Evolutionary conservation across 2,888 invertebrate species (phyloP), one percentile per base, ranked within the genome.

Genomic region (Adelognathus sp.): DNA sequence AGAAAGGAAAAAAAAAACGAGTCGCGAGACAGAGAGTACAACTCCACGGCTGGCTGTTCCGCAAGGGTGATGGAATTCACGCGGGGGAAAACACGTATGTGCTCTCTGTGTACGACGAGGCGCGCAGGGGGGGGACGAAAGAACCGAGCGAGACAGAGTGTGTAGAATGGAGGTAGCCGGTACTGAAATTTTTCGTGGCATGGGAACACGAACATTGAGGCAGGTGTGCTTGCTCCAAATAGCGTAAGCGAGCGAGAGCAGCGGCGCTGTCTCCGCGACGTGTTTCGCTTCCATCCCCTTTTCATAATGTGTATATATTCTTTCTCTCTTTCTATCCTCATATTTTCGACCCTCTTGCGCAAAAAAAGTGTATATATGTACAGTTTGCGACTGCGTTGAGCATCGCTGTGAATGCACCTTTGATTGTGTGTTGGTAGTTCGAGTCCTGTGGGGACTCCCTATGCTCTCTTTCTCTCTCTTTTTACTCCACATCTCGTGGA

Each of bases 371-470:
- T 21, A 21, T 50, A 11, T 18, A 50, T 58, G 41, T 18, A 33
- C 58, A 44, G 41, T 58, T n/a, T n/a, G n/a, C n/a, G n/a, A n/a
- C n/a, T 54, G 54, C 56, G 50, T 79, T 79, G 66, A n/a, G n/a
- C n/a, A n/a, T 81, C 77, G 81, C 81, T 81, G 75, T 88, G 89
- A 89, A 88, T 88, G 87, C 87, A 84, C 85, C 87, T 86, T 88
- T 87, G 88, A 89, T 88, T 88, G 86, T n/a, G n/a, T 64, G 36
- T 31, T 88, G 84, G 86, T 87, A 86, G 85, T 83, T 86, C 82
- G 85, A 85, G 81, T 83, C 79, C 81, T 74, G 63, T 66, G 69
- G 46, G 66, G 73, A 67, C 66, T 71, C 46, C 60, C 54, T 54
- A 27, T 14, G 41, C 21, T 44, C 29, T 61, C 54, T 79, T 78